Percentiles rank a stretch among this genome's conserved stretches.
Conservation (phyloP, 2,888 invertebrate genomes). For the Mylabris sibirica region DNA sequence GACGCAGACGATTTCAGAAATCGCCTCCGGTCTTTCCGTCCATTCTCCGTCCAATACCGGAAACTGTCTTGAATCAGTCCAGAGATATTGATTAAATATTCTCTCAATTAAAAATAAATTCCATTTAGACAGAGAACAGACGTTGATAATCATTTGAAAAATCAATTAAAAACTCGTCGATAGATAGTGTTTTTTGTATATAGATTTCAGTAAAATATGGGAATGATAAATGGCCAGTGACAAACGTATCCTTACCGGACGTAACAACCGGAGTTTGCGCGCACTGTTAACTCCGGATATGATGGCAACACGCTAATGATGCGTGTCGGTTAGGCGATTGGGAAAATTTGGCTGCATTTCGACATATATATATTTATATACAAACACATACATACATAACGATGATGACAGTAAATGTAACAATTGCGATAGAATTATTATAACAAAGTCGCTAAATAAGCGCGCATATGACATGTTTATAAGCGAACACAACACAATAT, state of each 20-base stretch:
- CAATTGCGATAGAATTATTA: conserved; percentile 2
- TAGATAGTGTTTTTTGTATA: not conserved
- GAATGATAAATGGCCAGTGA: conserved; percentile 43
- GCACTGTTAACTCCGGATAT: conserved; percentile 51
- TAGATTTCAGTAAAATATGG: not conserved
- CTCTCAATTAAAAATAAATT: not conserved
- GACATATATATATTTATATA: conserved; percentile 14
- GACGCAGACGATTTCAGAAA: not conserved
- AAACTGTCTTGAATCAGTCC: not conserved
- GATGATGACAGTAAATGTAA: not conserved
- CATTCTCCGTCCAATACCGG: not conserved
- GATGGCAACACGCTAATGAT: conserved; percentile 51
- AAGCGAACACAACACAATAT: not conserved
- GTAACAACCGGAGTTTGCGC: conserved; percentile 53
- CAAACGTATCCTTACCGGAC: conserved; percentile 55
- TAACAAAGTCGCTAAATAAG: not conserved
- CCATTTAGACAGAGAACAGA: not conserved
- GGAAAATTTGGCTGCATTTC: conserved; percentile 37
- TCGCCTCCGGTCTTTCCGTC: conserved; percentile 1
- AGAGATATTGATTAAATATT: not conserved
- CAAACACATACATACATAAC: not conserved
- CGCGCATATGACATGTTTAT: not conserved
- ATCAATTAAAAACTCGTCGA: not conserved
- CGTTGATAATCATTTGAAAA: no score
- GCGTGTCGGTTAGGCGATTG: conserved; percentile 44